phyloP scores from a whole-genome alignment of 2,113 vertebrate genomes.

The Semicossyphus pulcher region DNA sequence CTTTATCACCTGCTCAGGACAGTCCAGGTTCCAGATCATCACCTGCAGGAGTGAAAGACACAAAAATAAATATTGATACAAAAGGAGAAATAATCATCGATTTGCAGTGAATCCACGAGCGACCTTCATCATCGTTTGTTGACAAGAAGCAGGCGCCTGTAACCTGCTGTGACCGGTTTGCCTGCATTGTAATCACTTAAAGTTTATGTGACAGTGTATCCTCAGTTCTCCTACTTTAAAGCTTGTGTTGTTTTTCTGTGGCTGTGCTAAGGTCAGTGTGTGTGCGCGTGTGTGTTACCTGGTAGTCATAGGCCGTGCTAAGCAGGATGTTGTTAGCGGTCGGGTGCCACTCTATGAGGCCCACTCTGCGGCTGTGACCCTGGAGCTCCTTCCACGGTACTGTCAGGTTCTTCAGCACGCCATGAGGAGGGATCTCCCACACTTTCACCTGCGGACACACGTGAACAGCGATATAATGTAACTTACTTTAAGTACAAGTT shows the following conservation, averaged over 20 bases:
- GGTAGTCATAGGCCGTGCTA: constrained; percentile 92
- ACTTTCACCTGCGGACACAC: constrained; percentile 87
- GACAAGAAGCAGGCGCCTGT: not conserved
- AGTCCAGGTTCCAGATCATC: constrained; percentile 95
- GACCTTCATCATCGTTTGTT: not conserved
- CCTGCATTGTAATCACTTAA: constrained; percentile 8
- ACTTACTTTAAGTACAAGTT: no score
- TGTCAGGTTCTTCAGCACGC: constrained; percentile 87
- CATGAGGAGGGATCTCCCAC: constrained; percentile 91
- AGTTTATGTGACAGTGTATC: not conserved
- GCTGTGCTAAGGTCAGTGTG: not conserved
- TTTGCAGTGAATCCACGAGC: no score
- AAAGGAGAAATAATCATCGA: no score
- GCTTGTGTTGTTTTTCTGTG: not conserved
- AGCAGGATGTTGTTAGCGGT: constrained; percentile 91
- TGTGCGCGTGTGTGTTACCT: constrained; percentile 80
- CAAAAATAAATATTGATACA: not conserved
- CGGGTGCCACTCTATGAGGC: constrained; percentile 95
- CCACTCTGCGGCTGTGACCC: constrained; percentile 89
- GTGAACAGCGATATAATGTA: not conserved
- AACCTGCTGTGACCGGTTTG: constrained; percentile 22
- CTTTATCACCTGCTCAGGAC: constrained; percentile 80
- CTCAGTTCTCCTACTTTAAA: not conserved
- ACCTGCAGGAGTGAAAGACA: constrained; percentile 78
- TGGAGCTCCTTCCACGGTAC: constrained; percentile 87